Evolutionary conservation across 2,888 invertebrate species (phyloP), one percentile per base, ranked within the genome.

Genomic region (Dicranocentrus wangi): DNA sequence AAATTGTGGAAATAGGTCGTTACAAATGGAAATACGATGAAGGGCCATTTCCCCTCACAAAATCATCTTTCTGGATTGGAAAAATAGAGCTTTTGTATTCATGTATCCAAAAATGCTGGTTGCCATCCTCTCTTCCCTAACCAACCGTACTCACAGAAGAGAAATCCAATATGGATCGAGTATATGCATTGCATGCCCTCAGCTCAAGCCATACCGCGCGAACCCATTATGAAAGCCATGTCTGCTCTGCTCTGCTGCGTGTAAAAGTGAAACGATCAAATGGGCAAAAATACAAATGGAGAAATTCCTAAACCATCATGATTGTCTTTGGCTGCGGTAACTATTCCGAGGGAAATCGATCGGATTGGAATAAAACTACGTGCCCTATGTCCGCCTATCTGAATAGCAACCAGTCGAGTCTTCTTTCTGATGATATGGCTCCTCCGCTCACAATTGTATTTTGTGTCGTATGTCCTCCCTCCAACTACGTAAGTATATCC

Each of bases 401-500:
- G 47, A 69, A 60, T 70, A 70, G 39, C 55, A 23, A 2, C 39
- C 5, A 39, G 55, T n/a, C 32, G n/a, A 39, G 55, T n/a, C 32
- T 28, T 5, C 5, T 58, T 23, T 43, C 15, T 27, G 17, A 32
- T 55, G 51, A 53, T 55, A 53, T 43, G 17, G 19, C 39, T 39
- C 39, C 42, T 68, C 0, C 21, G 21, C 15, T 23, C 39, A 17
- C 19, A 51, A 21, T 55, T 23, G 55, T 60, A 28, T 65, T n/a
- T 21, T 60, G 58, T 75, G 39, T 75, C 75, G n/a, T n/a, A 75
- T 75, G 53, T 75, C 66, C 27, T 58, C 55, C 3, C n/a, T n/a
- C n/a, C n/a, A n/a, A n/a, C n/a, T n/a, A n/a, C n/a, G n/a, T n/a
- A n/a, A n/a, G n/a, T n/a, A 55, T 55, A 7, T 55, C 15, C 47